Evolutionary conservation across 2,797 vertebrate genomes (phyloP).

Genomic region (Ctenopoma multispine): DNA sequence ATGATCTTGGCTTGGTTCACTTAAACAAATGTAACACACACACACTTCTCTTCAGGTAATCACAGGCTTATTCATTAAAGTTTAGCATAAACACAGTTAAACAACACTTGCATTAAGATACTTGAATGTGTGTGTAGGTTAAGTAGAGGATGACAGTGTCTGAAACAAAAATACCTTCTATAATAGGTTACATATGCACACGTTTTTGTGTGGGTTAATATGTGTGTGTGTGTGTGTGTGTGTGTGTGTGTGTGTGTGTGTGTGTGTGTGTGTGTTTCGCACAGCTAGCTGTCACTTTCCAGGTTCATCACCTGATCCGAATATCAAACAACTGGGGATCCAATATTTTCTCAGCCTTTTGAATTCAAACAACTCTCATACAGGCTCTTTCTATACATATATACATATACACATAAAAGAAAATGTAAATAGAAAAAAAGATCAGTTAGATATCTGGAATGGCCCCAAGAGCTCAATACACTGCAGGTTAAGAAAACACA

Average conservation of each 20-base stretch:
- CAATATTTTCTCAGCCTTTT: conserved; percentile 46
- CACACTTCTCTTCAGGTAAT: conserved; percentile 25
- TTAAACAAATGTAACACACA: conserved; percentile 48
- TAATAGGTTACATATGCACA: conserved; percentile 7
- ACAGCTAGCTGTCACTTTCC: conserved; percentile 54
- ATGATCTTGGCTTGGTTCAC: conserved; percentile 32
- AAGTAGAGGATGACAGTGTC: not conserved
- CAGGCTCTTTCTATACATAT: not conserved
- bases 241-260: conserved; percentile 37
- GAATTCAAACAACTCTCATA: conserved; percentile 18
- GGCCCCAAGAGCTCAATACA: no score
- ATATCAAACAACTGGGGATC: conserved; percentile 58
- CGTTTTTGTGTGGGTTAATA: conserved; percentile 20
- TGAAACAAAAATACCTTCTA: conserved; percentile 1
- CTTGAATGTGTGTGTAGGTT: not conserved
- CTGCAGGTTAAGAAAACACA: no score
- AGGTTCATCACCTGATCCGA: conserved; percentile 42
- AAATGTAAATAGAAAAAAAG: not conserved
- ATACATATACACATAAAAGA: not conserved
- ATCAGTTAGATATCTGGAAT: no score
- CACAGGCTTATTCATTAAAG: conserved; percentile 23
- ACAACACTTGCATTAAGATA: conserved; percentile 5
- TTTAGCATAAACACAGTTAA: not conserved
- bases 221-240: conserved; percentile 32
- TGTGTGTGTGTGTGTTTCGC: conserved; percentile 34